These are phyloP conservation scores for Dasyurus viverrinus DNA, from an alignment of 2,113 vertebrate genomes.

Conservation along the genomic window DNA sequence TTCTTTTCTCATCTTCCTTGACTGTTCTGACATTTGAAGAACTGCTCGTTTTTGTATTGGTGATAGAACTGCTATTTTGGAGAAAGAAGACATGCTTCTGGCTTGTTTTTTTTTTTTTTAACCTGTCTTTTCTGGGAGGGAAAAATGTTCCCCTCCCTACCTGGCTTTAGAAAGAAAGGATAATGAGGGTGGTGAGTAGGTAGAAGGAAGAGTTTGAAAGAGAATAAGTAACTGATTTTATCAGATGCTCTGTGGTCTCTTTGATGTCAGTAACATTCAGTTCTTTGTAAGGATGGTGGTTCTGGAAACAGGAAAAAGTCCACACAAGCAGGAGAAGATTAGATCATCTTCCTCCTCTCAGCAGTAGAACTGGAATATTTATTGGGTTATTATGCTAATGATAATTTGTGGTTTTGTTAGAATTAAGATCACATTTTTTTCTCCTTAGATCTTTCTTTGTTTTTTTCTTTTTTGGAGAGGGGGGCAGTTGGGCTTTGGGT, in stretches of 20 bases:
- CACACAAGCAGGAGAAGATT: conserved; percentile 38
- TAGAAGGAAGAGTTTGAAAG: not conserved
- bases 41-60: not conserved
- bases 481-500: too few relatives aligned
- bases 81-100: conserved; percentile 19
- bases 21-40: not conserved
- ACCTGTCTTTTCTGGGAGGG: conserved; percentile 31
- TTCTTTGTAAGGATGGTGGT: conserved; percentile 38
- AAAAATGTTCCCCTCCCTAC: not conserved
- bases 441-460: not conserved
- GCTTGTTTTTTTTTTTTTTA: conserved; percentile 11
- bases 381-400: conserved; percentile 10
- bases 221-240: not conserved
- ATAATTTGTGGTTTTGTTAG: not conserved
- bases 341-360: conserved; percentile 37
- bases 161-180: conserved; percentile 36
- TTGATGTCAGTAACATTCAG: conserved; percentile 7
- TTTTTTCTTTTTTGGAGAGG: not conserved
- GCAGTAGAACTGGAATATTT: not conserved
- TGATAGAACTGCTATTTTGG: conserved; percentile 12
- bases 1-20: not conserved
- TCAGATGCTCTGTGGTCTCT: conserved; percentile 7
- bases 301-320: conserved; percentile 26
- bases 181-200: not conserved
- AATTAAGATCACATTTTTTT: not conserved